A percentile compares a stretch with the other conserved stretches of the same genome.
These are phyloP conservation scores for Charadrius vociferus DNA, from an alignment of 2,113 vertebrate species.

Conservation along the genomic window DNA sequence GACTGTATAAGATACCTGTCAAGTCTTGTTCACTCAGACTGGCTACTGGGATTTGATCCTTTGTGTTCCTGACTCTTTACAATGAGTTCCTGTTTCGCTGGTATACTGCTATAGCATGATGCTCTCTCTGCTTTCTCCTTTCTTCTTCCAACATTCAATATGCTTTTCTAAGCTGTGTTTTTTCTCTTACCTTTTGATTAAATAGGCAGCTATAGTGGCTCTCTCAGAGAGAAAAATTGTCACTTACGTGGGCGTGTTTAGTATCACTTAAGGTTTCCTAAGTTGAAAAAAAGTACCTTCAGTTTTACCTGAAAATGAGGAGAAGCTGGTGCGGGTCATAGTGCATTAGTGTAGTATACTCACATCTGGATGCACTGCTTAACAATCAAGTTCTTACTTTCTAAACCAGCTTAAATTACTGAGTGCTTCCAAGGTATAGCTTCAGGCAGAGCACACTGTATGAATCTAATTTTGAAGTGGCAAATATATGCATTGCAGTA, in stretches of 20 bases:
- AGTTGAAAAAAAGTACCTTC: not conserved
- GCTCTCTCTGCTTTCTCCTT: not conserved
- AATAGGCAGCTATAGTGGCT: not conserved
- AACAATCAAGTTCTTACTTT: constrained; percentile 4
- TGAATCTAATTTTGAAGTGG: constrained; percentile 30
- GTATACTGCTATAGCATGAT: not conserved
- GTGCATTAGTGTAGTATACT: not conserved
- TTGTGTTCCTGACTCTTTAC: not conserved
- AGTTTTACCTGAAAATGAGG: not conserved
- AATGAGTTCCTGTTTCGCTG: not conserved
- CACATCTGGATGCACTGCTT: constrained; percentile 12
- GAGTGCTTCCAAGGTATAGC: not conserved
- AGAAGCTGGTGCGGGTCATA: not conserved
- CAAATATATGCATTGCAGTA: constrained; percentile 17
- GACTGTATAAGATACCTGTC: not conserved
- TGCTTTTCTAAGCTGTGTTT: not conserved
- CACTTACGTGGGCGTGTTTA: not conserved
- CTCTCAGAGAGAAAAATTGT: not conserved
- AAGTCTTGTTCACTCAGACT: not conserved
- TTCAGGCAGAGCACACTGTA: constrained; percentile 16
- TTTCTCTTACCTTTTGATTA: not conserved
- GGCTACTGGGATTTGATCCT: not conserved
- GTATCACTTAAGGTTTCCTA: not conserved
- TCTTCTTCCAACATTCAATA: not conserved
- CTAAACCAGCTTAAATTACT: constrained; percentile 18